Evolutionary conservation across 2,113 vertebrate species (phyloP), one percentile per base, ranked within the genome.

Genomic region (Vimba vimba): DNA sequence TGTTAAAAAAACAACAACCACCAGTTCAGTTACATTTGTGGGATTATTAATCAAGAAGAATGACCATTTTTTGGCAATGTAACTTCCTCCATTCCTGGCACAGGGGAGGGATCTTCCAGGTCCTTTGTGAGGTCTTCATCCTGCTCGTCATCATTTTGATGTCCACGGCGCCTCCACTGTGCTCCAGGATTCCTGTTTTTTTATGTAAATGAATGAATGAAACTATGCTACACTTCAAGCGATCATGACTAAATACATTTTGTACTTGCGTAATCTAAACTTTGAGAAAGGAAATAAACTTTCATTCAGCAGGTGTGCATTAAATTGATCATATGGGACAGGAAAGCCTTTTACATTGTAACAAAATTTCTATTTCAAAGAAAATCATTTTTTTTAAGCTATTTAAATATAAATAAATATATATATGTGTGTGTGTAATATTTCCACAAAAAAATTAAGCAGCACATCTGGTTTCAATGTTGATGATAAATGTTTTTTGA

Each of bases 41-140:
- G 12, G 25, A 12, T 21, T 13, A 30, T 60, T 2, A 12, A 25
- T 50, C 39, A 55, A 66, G 64, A 25, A 3, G 4, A 23, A 39
- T 36, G 90, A 99, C 98, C 95, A 81, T 96, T 98, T 91, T 99
- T 99, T 64, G 97, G 96, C 87, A 97, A 94, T 50, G 96, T 95
- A 84, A 98, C 97, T 92, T 99, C 98, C 85, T 99, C 97, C 92
- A 99, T 95, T 87, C 98, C 98, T 30, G 98, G 97, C 4, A 98
- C 97, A 0, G 98, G 97, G 0, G 96, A 97, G 13, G 98, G 98
- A 88, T 99, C 97, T 84, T 99, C 98, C 96, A 99, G 94, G 90
- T 99, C 98, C 92, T 99, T 99, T 23, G 96, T 97, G 73, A 98
- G 93, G 87, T 99, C 98, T 88, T 99, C 95, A 88, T 99, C 98